Base-by-base conservation (phyloP, 2,888 invertebrate species). In the Eupithecia abbreviata region DNA sequence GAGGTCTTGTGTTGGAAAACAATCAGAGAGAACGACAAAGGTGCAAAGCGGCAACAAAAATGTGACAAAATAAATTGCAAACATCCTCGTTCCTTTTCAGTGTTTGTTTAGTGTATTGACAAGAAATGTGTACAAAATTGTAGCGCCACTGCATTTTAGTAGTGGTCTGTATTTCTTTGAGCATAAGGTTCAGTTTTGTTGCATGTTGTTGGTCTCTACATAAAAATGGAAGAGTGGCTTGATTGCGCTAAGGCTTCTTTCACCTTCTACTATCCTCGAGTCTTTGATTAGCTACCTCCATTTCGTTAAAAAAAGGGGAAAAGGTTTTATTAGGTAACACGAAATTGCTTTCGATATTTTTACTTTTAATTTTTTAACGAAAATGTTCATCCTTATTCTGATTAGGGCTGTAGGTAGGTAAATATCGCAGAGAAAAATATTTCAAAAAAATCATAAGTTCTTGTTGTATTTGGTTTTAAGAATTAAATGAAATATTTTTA, bases 61-160 rank as follows among this genome's bases (percentile, higher is more conserved):
- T 85, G 85, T 82, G 83, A 83, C 85, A 86, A 89, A 85, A 84
- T 87, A 88, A 88, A 88, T 86, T 86, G 85, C 80, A 77, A 86
- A 84, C 85, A 86, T 88, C 85, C 85, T 89, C 90, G 89, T 90
- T 90, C 86, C 85, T 86, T 86, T 86, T 85, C 83, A 84, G 82
- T 91, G 88, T 93, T 92, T 92, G 85, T 87, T 85, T 85, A 88
- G 86, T 89, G 85, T 93, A 90, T 93, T 93, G 92, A 92, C 92
- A 92, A 90, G 90, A 91, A 90, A 91, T 92, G 89, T 91, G 91
- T 89, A 76, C 69, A 73, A 74, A 79, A 74, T 88, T 88, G 88
- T 78, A 90, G 84, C 83, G 87, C 86, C 30, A 45, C 67, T 74
- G 74, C 73, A 74, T 68, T 69, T 74, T 66, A 58, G 30, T 47